Evolutionary conservation across 1,140 invertebrate genomes (phyloP), one percentile per base, ranked within the genome.

Genomic region (Drosophila nikananu): DNA sequence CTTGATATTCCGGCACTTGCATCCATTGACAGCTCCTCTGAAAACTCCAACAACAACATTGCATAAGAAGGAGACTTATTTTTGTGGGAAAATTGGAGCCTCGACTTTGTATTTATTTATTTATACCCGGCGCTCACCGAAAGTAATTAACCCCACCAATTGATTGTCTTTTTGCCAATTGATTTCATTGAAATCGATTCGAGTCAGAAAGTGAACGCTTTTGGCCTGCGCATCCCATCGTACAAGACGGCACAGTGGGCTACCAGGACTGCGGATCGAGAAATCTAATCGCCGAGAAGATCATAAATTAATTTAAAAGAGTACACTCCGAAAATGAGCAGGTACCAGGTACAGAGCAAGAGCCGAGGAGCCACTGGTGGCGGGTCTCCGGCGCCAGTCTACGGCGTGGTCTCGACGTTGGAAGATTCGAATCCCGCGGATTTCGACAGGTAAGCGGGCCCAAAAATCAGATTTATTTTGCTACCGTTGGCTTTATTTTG

Each of bases 221-320:
- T 68, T 61, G 25, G n/a, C 32, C 42, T 44, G 35, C 44, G n/a
- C 35, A 51, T 60, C 52, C 77, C 66, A 73, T 55, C 61, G 72
- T 77, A 72, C 61, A 21, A 27, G n/a, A 21, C 41, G 23, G 15
- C 61, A 78, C 55, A 39, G 58, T 49, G 41, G 41, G 54, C 35
- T 30, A 27, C 35, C 1, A 37, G 21, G 52, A 37, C 32, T 37
- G 30, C 2, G 60, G 19, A 67, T 54, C 12, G 12, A 27, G 21
- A 57, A 81, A 87, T 87, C 84, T 87, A 67, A 87, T 87, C 84
- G 73, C 60, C 57, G 59, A 57, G 42, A 44, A 78, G 84, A 84
- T 73, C 84, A 65, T 87, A 87, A 87, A 87, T 75, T 75, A 58
- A 73, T 87, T 78, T 63, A 61, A 46, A 44, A 66, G 84, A 87